phyloP scores from a whole-genome alignment of 64 coral and sea anemone species.

The Pocillopora verrucosa region DNA sequence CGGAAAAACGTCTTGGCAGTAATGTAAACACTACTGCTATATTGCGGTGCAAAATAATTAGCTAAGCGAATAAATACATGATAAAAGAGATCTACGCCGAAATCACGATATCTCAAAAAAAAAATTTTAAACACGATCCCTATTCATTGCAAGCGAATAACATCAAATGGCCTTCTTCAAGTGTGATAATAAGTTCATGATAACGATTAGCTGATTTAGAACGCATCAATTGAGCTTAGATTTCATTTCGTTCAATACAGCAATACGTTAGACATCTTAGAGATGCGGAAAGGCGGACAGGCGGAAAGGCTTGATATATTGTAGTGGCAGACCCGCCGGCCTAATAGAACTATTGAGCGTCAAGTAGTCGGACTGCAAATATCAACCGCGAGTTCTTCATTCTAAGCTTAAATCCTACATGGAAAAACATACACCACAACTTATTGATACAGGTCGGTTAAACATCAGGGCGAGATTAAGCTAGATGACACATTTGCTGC shows the following conservation, averaged over 20 bases:
- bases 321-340: neutral
- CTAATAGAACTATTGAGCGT: neutral
- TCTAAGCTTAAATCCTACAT: neutral
- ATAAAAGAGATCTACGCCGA: neutral
- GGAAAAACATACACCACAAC: neutral
- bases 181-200: slow-evolving; percentile 12
- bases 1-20: neutral
- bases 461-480: neutral
- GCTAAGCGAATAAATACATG: neutral
- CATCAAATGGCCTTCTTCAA: slow-evolving; percentile 1
- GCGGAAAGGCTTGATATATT: neutral
- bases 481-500: neutral
- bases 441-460: neutral
- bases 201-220: neutral
- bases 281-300: neutral
- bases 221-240: neutral
- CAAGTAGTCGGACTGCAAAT: neutral
- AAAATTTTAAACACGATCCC: slow-evolving; percentile 5
- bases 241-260: neutral
- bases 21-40: neutral
- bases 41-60: neutral
- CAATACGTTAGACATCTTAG: no score
- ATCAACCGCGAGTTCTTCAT: neutral
- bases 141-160: slow-evolving; percentile 2
- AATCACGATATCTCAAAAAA: neutral